Base-by-base conservation (phyloP, 2,888 invertebrate species). In the Ferdinandea cuprea region DNA sequence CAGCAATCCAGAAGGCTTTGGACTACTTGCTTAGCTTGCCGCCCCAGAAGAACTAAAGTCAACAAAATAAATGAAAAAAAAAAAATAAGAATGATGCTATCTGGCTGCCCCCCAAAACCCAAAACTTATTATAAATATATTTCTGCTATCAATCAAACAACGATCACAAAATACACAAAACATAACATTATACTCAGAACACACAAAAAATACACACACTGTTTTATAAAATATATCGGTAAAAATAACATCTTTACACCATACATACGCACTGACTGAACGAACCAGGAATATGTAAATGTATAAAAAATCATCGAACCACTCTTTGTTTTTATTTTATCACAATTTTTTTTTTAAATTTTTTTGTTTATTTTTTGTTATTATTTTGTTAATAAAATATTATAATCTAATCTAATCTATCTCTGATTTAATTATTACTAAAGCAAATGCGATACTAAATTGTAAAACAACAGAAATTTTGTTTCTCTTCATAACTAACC, bases 1-100 rank as follows among this genome's bases (percentile, higher is more conserved):
- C 94, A 88, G 94, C 93, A 89, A 95, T 95, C 86, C 94, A 94
- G 88, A 94, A 94, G 89, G 95, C 95, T 30, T 91, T 95, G 42
- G 95, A 95, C 87, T 95, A 93, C 90, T 92, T 94, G 83, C 93
- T 94, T 11, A 93, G 94, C 2, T 92, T 94, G 77, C 94, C 94
- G 40, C 93, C 94, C 74, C 85, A 88, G 17, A 91, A 71, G 80
- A 65, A 66, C 54, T 50, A 76, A 50, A 56, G n/a, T 4, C 5
- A 9, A 8, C 35, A 44, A 48, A 30, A 52, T 63, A 42, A 61
- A 71, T 25, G 37, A 56, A 48, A 25, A 4, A 17, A 19, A 7
- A 1, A 44, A 11, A 40, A 8, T 35, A 46, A 8, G 21, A 44
- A 61, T 37, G 40, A 76, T 74, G 74, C 79, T 74, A 15, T 21